Conservation (phyloP, 2,113 vertebrate genomes). For the Pheucticus melanocephalus region DNA sequence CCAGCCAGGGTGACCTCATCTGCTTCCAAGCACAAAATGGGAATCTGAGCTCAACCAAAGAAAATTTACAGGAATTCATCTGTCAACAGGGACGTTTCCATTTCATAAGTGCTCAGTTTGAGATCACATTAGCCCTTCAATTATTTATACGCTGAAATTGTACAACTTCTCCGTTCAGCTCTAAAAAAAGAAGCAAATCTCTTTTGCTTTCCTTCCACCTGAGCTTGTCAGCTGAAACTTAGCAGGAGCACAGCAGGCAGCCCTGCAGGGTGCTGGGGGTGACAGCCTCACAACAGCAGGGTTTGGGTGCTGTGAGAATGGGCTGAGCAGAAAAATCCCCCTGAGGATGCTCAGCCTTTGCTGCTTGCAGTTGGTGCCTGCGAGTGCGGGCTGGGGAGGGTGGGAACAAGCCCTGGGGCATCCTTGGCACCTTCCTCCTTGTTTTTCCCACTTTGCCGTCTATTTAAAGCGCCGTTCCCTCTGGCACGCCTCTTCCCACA, state of each 20-base stretch:
- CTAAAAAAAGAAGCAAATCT: constrained; percentile 28
- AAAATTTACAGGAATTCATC: constrained; percentile 68
- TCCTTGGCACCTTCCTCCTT: neutral
- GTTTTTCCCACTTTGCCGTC: neutral
- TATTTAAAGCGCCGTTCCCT: neutral
- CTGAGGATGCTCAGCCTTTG: neutral
- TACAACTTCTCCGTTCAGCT: neutral
- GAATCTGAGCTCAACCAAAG: constrained; percentile 46
- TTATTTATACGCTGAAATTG: constrained; percentile 55
- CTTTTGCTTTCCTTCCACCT: neutral
- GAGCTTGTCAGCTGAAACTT: neutral
- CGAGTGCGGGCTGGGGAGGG: rapidly evolving
- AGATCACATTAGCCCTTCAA: constrained; percentile 54
- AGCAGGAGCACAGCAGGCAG: rapidly evolving
- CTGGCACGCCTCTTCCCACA: neutral
- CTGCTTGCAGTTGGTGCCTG: rapidly evolving
- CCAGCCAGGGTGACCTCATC: constrained; percentile 57
- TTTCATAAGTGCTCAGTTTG: constrained; percentile 63
- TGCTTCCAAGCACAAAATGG: constrained; percentile 25
- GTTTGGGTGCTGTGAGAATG: neutral
- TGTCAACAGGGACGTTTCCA: constrained; percentile 58
- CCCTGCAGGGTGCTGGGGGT: neutral
- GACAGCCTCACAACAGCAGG: neutral
- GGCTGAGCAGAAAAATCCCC: neutral
- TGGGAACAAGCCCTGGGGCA: neutral